These are phyloP conservation scores for Hippocampus abdominalis DNA, from an alignment of 2,113 vertebrate genomes.

Conservation along the genomic window DNA sequence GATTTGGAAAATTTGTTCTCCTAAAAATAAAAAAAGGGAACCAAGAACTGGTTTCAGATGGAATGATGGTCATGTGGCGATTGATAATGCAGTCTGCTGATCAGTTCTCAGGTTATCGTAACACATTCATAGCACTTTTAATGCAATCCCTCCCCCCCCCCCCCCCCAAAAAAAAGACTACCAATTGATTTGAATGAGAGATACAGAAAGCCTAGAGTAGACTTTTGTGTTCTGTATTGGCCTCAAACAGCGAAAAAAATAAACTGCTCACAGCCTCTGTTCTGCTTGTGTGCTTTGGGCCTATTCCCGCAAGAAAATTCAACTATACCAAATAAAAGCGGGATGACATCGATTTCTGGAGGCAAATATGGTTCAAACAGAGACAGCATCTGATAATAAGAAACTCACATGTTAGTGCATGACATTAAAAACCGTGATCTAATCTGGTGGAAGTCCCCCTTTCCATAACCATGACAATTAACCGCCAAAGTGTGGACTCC, in stretches of 20 bases:
- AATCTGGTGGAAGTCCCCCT: background rate
- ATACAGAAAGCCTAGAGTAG: no score
- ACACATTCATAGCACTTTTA: no score
- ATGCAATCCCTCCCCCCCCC: no score
- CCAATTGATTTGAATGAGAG: no score
- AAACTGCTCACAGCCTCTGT: slow-evolving; percentile 10
- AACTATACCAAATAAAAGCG: slow-evolving; percentile 49
- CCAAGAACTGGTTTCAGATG: no score
- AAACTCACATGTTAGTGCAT: background rate
- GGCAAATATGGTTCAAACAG: slow-evolving; percentile 13
- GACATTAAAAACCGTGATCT: background rate
- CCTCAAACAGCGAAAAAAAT: slow-evolving; percentile 1
- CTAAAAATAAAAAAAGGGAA: no score
- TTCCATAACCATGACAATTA: background rate
- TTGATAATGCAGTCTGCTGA: no score
- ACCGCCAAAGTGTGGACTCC: background rate
- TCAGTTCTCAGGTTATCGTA: no score
- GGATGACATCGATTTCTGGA: slow-evolving; percentile 41
- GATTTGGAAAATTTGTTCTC: no score
- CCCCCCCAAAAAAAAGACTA: background rate
- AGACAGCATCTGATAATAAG: background rate
- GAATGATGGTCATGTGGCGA: no score
- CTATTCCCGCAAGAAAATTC: slow-evolving; percentile 42
- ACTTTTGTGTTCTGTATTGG: slow-evolving; percentile 6
- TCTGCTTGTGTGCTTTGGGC: background rate